Conservation (phyloP, 2,888 invertebrate species). For the Perizoma affinitatum region DNA sequence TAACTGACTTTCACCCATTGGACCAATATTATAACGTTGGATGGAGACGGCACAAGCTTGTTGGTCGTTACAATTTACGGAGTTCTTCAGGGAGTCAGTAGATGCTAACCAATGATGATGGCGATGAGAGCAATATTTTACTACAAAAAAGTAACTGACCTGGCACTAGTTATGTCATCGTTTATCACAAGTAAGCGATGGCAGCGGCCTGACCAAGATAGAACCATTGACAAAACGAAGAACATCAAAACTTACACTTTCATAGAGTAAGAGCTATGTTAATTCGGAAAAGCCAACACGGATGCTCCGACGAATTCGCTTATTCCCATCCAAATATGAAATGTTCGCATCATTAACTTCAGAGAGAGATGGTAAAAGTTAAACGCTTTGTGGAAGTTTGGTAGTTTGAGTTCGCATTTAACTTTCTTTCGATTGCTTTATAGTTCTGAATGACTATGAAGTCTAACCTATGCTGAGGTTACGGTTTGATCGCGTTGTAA, state of each 20-base stretch:
- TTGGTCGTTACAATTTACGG: too few relatives aligned
- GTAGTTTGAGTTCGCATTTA: conserved; percentile 42
- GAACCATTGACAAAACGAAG: too few relatives aligned
- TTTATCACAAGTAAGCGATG: too few relatives aligned
- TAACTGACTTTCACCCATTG: too few relatives aligned
- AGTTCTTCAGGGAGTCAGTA: too few relatives aligned
- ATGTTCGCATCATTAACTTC: conserved; percentile 43
- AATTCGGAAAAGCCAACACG: conserved; percentile 22
- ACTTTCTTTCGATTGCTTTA: conserved; percentile 56
- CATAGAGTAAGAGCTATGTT: conserved; percentile 22
- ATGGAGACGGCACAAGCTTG: too few relatives aligned
- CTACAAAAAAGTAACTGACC: too few relatives aligned
- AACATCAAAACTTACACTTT: conserved; percentile 20
- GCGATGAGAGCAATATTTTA: too few relatives aligned
- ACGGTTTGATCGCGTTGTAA: conserved; percentile 30
- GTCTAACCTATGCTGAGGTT: conserved; percentile 30
- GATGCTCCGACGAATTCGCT: conserved; percentile 30
- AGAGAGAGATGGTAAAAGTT: conserved; percentile 45
- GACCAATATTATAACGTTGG: too few relatives aligned
- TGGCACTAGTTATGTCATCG: too few relatives aligned
- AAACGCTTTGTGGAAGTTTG: conserved; percentile 45
- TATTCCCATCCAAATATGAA: conserved; percentile 41
- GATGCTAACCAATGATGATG: too few relatives aligned
- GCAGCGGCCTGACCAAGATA: too few relatives aligned
- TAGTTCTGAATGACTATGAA: conserved; percentile 43